phyloP scores from a whole-genome alignment of 2,113 vertebrate species.

The Coptodon bakossiorum region DNA sequence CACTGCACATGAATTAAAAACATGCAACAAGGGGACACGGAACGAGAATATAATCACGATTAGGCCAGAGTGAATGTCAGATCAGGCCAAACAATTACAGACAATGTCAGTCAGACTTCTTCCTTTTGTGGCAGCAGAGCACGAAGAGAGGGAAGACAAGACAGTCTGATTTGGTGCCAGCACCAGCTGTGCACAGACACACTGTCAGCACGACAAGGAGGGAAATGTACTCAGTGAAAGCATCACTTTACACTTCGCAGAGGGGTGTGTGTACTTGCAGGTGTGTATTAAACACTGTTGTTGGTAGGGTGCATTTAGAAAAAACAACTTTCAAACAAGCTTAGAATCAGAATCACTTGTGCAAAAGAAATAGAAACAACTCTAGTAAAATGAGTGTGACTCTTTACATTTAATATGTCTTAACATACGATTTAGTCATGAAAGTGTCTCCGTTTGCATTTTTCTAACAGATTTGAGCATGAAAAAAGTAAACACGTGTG shows the following conservation, averaged over 20 bases:
- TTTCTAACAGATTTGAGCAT: neutral
- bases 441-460: neutral
- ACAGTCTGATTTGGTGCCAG: constrained; percentile 1
- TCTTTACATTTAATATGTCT: neutral
- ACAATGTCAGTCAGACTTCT: neutral
- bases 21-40: neutral
- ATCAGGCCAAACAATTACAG: neutral
- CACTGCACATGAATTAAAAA: neutral
- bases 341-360: neutral
- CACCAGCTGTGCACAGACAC: constrained; percentile 31
- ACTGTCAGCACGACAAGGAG: neutral
- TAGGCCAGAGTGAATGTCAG: neutral
- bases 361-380: neutral
- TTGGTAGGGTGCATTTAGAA: neutral
- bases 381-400: neutral
- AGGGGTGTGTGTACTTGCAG: neutral
- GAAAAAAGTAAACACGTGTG: neutral
- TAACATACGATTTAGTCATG: neutral
- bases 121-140: neutral
- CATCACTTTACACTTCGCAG: neutral
- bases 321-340: neutral
- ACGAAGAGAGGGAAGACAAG: neutral
- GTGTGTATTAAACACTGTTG: neutral
- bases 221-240: neutral
- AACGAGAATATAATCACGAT: neutral